Percentiles rank a stretch among this genome's conserved stretches.
Evolutionary conservation across 2,888 invertebrate species (phyloP).

Genomic region (Nemurella pictetii): DNA sequence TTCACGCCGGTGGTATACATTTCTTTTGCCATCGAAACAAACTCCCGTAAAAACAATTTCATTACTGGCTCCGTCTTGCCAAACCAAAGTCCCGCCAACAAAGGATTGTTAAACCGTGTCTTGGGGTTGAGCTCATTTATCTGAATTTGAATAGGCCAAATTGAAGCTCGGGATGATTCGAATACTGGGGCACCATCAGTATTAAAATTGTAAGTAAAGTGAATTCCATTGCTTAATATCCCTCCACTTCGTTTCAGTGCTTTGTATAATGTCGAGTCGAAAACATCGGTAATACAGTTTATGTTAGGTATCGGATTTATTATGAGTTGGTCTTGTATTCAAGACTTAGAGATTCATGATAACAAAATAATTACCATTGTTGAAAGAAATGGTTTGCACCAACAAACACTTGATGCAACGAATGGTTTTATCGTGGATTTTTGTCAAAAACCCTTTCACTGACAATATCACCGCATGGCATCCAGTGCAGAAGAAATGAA

Average conservation of each 20-base stretch:
- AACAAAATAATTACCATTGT: no score
- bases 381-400: no score
- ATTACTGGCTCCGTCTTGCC: background rate
- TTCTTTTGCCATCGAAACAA: background rate
- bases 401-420: no score
- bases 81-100: conserved; percentile 14
- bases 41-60: background rate
- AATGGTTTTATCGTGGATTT: no score
- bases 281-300: no score
- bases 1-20: background rate
- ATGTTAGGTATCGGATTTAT: no score
- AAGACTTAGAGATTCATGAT: no score
- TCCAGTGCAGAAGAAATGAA: no score
- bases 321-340: no score
- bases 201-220: conserved; percentile 17
- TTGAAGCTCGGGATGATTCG: background rate
- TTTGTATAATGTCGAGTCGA: no score
- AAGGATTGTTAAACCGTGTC: background rate
- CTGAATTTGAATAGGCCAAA: conserved; percentile 8
- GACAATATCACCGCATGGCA: no score
- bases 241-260: background rate
- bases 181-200: conserved; percentile 18
- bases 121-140: background rate
- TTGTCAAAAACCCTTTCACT: no score
- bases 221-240: background rate